These are phyloP conservation scores for Pelodiscus sinensis DNA, from an alignment of 2,113 vertebrate genomes.

Conservation along the genomic window DNA sequence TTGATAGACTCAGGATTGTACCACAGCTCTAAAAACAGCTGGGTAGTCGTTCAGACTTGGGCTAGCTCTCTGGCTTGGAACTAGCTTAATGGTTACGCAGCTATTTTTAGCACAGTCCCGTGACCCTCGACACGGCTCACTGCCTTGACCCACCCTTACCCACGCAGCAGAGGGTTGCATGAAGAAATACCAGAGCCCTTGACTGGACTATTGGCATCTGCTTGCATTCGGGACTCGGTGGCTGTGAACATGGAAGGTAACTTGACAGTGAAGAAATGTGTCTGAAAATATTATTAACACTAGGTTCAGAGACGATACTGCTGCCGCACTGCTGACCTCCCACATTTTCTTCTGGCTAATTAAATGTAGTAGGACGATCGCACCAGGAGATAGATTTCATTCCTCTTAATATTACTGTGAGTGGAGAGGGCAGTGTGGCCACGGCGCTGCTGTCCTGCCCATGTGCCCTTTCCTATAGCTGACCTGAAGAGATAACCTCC, in stretches of 20 bases:
- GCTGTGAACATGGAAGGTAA: not conserved
- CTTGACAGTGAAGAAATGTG: not conserved
- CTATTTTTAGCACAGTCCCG: not conserved
- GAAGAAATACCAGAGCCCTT: not conserved
- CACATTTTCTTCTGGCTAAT: not conserved
- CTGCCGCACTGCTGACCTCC: not conserved
- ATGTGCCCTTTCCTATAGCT: accelerated
- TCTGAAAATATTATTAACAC: not conserved
- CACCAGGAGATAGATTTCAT: not conserved
- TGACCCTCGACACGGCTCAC: not conserved
- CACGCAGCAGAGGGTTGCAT: not conserved
- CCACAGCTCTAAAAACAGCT: not conserved
- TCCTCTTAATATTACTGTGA: not conserved
- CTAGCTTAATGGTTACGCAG: not conserved
- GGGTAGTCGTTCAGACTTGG: not conserved
- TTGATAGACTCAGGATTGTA: not conserved
- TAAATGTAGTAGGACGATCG: not conserved
- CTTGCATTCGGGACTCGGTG: not conserved
- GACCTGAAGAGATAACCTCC: not conserved
- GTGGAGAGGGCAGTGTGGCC: not conserved
- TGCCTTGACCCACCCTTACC: not conserved
- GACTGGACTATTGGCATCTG: not conserved
- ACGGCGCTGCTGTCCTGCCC: not conserved
- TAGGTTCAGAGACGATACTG: not conserved
- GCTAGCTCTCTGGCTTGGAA: not conserved